Evolutionary conservation across 23 tunicate species (phyloP), one percentile per base, ranked within the genome.

Genomic region (Diplosoma virens): DNA sequence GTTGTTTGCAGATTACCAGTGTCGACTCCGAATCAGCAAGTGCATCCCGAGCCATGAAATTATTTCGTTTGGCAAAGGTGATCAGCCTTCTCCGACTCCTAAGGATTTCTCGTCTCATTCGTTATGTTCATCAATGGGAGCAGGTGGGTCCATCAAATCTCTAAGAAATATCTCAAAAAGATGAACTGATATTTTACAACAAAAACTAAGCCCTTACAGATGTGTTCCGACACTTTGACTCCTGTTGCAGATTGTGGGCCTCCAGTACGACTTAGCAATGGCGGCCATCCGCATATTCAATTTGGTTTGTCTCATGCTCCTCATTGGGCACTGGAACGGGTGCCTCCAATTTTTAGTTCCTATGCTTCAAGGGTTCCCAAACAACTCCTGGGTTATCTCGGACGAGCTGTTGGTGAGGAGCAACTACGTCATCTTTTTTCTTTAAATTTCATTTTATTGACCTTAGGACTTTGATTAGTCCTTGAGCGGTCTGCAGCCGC

Each of bases 281-380:
- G 96, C 99, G 0, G 96, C 93, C 17, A 93, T 95, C 25, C 81
- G 99, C 3, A 95, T 95, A 41, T 95, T 95, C 71, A 95, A 95
- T 45, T 86, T 95, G 37, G 95, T 95, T 9, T 89, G 99, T 47
- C 66, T 95, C 59, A 95, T 95, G 96, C 72, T 95, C 26, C 37
- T 95, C 74, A 95, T 95, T 37, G 99, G 99, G n/a, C 99, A 95
- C 65, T 86, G 93, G 99, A 95, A 95, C 67, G 99, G 99, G 4
- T 95, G 99, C 70, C 85, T 95, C 24, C 99, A 95, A 59, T 95
- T 92, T 67, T 36, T 95, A 45, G 89, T 95, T 21, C 99, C 99
- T 7, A 89, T 95, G 99, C 82, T 95, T 9, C 35, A 95, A 25
- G 88, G 81, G 23, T 95, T 74, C 37, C 99, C 99, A 5, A 37